These are phyloP conservation scores for Zele albiditarsus DNA, from an alignment of 2,888 invertebrate genomes.

Conservation along the genomic window DNA sequence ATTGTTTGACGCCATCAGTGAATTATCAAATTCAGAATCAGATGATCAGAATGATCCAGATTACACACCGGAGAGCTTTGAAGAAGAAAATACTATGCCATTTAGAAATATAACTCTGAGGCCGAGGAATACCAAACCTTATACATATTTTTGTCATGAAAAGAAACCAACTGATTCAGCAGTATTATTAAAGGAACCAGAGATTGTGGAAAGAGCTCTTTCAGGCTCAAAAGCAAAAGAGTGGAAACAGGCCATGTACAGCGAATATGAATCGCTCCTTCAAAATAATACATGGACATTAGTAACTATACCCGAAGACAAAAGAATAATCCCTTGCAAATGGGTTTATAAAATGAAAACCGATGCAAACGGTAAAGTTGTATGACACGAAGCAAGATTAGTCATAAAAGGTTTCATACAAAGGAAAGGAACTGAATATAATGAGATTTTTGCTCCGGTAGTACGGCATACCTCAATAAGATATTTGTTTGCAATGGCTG, in stretches of 20 bases:
- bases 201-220: too few relatives aligned
- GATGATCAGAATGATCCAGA: too few relatives aligned
- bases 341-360: slow-evolving; percentile 29
- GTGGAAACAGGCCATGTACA: slow-evolving; percentile 22
- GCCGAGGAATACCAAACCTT: too few relatives aligned
- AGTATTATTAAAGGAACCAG: too few relatives aligned
- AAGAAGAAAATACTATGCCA: too few relatives aligned
- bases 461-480: slow-evolving; percentile 52
- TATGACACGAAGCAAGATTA: slow-evolving; percentile 38
- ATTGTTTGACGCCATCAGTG: too few relatives aligned
- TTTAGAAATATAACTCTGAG: too few relatives aligned
- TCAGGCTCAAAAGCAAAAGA: too few relatives aligned
- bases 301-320: slow-evolving; percentile 19
- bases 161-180: too few relatives aligned
- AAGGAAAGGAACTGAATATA: slow-evolving; percentile 55
- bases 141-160: too few relatives aligned
- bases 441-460: slow-evolving; percentile 58
- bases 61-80: too few relatives aligned
- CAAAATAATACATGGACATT: slow-evolving; percentile 11
- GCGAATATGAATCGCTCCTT: background rate
- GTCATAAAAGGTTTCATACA: slow-evolving; percentile 57
- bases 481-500: slow-evolving; percentile 53
- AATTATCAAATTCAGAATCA: too few relatives aligned
- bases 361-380: slow-evolving; percentile 10
- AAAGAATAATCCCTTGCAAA: background rate